Evolutionary conservation across 2,797 vertebrate species (phyloP), one percentile per base, ranked within the genome.

Genomic region (Sebastes miniatus): DNA sequence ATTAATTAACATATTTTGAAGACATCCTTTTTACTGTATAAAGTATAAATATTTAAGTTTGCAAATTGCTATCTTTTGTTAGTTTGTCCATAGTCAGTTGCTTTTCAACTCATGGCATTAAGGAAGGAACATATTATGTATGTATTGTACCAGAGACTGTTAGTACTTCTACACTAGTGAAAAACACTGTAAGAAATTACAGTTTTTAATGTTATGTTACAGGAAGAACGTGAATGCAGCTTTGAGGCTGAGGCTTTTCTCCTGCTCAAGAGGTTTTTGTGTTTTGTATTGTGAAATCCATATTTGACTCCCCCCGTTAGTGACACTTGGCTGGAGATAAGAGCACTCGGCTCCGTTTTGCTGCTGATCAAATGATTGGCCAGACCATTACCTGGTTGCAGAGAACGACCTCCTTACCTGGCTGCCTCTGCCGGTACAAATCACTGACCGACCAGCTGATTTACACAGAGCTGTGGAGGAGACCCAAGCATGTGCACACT

Each of bases 351-450:
- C 22, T 56, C 70, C 36, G n/a, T 79, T 76, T 67, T 67, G 56
- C 61, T 47, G 31, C 54, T 80, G 39, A 70, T 80, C 68, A 77
- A 86, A 77, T 84, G 67, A 83, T 79, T 80, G 61, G 43, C 22
- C 58, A 68, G 36, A 69, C 71, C 66, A 63, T 81, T 76, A 77
- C 65, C 29, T 71, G 76, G 52, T 61, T 36, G 47, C 52, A 72
- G 62, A 71, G 69, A 79, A 77, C 11, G 27, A 12, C 24, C 76
- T 73, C 61, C 14, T 59, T 79, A 57, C 64, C 57, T 64, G 36
- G 29, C 47, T 9, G 56, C 24, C 61, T 76, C 77, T 67, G 4
- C 43, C 8, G 8, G 50, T 69, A 36, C 43, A 78, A 67, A 69
- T 80, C 65, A 66, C 24, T 1, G 3, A 62, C 27, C 1, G 2